These are phyloP conservation scores for Manis pentadactyla DNA, from an alignment of 2,797 vertebrate species.

Conservation along the genomic window DNA sequence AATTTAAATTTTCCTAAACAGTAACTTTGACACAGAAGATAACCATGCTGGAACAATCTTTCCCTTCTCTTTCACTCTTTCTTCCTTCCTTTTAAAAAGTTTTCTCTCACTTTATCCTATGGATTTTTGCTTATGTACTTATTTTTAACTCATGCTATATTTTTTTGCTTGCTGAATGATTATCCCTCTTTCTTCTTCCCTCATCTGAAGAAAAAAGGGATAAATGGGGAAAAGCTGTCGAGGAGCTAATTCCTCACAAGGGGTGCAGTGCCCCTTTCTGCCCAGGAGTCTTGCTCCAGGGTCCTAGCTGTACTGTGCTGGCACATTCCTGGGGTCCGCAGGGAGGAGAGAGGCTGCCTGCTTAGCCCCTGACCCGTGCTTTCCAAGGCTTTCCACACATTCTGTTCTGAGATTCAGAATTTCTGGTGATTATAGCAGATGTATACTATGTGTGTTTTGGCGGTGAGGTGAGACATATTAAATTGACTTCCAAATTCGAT, in stretches of 20 bases:
- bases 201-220: conserved; percentile 1
- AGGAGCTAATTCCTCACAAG: not conserved
- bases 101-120: not conserved
- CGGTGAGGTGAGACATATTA: not conserved
- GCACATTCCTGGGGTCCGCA: not conserved
- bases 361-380: not conserved
- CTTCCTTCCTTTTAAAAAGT: not conserved
- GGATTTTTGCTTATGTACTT: not conserved
- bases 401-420: not conserved
- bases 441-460: not conserved
- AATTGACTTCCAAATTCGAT: not conserved
- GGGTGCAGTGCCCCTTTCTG: not conserved
- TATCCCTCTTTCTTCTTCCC: not conserved
- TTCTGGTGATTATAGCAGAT: not conserved
- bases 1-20: conserved; percentile 23
- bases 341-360: not conserved
- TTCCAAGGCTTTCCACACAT: not conserved
- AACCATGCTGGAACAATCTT: not conserved
- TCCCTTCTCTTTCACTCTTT: not conserved
- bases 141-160: not conserved
- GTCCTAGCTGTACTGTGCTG: not conserved
- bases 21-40: not conserved
- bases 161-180: not conserved
- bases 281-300: not conserved
- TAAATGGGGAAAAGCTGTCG: not conserved